Evolutionary conservation across 1,140 invertebrate species (phyloP).

Genomic region (Bombyx mori): DNA sequence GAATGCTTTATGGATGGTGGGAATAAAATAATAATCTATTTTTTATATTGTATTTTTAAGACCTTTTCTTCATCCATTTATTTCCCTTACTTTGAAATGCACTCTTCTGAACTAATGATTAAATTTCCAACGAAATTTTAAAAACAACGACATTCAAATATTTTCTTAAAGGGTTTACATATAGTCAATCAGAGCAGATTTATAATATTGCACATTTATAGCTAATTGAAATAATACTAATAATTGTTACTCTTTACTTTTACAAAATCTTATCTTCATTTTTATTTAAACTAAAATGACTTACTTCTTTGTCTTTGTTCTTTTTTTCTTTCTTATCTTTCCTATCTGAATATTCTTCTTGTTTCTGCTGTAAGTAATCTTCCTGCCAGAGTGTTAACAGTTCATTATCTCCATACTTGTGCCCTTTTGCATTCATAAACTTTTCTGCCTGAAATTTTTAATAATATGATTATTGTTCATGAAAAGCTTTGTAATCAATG

Average conservation of each 20-base stretch:
- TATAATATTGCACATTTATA: neutral
- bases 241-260: neutral
- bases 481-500: too few species aligned
- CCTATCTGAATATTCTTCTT: constrained; percentile 73
- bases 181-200: neutral
- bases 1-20: too few species aligned
- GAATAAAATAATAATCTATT: too few species aligned
- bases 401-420: constrained; percentile 82
- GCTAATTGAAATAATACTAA: neutral
- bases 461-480: too few species aligned
- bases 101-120: too few species aligned
- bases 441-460: constrained; percentile 45
- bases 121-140: too few species aligned
- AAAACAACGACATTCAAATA: too few species aligned
- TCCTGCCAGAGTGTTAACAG: constrained; percentile 81
- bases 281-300: constrained; percentile 6
- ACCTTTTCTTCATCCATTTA: too few species aligned
- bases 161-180: too few species aligned
- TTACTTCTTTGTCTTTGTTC: constrained; percentile 19
- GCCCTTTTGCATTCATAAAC: constrained; percentile 73
- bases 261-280: neutral
- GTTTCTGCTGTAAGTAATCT: constrained; percentile 81
- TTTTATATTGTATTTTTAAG: too few species aligned
- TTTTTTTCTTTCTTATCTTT: constrained; percentile 70
- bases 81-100: too few species aligned